These are phyloP conservation scores for Dermochelys coriacea DNA, from an alignment of 2,797 vertebrate species.

Conservation along the genomic window DNA sequence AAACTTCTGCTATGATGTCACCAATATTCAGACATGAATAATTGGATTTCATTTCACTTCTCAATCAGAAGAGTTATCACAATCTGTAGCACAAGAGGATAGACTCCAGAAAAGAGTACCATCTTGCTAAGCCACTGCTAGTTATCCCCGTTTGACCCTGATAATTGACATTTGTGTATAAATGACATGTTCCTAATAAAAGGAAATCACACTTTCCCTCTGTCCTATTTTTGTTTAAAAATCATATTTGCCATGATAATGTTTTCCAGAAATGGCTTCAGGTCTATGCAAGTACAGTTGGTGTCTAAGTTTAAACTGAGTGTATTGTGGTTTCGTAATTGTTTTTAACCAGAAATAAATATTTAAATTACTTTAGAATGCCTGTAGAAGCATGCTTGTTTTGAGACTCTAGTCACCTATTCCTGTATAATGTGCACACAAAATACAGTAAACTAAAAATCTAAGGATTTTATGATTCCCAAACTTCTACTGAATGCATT, in stretches of 20 bases:
- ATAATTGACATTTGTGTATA: neutral
- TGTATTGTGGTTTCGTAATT: slow-evolving; percentile 60
- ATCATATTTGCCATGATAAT: slow-evolving; percentile 45
- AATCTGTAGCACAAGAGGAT: neutral
- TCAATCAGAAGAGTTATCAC: neutral
- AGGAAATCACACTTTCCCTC: slow-evolving; percentile 16
- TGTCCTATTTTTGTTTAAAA: slow-evolving; percentile 60
- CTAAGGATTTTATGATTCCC: slow-evolving; percentile 71
- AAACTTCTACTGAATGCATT: slow-evolving; percentile 66
- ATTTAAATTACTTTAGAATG: slow-evolving; percentile 65
- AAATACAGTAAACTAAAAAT: slow-evolving; percentile 68
- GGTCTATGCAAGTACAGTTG: slow-evolving; percentile 63
- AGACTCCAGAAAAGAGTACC: neutral
- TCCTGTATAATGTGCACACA: slow-evolving; percentile 54
- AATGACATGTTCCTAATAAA: slow-evolving; percentile 19
- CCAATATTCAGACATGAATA: neutral
- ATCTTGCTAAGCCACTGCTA: neutral
- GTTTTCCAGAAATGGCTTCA: slow-evolving; percentile 63
- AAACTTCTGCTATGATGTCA: no score
- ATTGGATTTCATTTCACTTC: neutral
- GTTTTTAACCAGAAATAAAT: slow-evolving; percentile 58
- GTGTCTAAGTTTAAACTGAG: slow-evolving; percentile 68
- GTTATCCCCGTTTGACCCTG: neutral
- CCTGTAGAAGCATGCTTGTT: slow-evolving; percentile 50
- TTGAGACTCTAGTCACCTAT: slow-evolving; percentile 61